Evolutionary conservation across 2,797 vertebrate species (phyloP), one percentile per base, ranked within the genome.

Genomic region (Loriculus beryllinus): DNA sequence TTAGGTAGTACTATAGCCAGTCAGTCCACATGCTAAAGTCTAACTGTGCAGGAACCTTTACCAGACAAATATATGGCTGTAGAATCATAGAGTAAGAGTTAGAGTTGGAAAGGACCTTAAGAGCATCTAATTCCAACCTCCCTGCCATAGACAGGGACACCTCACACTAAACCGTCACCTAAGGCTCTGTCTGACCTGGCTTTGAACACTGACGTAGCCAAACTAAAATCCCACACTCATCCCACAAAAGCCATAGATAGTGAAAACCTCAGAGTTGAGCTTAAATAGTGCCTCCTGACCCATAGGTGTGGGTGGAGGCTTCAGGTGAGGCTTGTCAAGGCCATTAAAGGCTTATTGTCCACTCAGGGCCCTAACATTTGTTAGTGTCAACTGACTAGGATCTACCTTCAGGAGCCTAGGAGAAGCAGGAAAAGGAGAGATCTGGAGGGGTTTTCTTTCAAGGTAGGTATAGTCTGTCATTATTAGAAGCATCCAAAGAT

Each of bases 171-270:
- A 29, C 7, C 51, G 18, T 29, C 29, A 19, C 51, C 19, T 29
- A 52, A 20, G 29, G 12, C 51, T 52, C 18, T 31, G 18, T 31
- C 18, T 18, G 20, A 52, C 17, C 11, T 20, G 11, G 18, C 29
- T 29, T 31, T 31, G 18, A 52, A 19, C 51, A 31, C 29, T 18
- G 12, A 5, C 8, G 8, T 3, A 54, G 4, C 7, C 10, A 2
- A 39, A 7, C 15, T 43, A 4, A 72, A 72, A 81, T 7, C 4
- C 19, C 51, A 12, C 2, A 7, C 3, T 1, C 3, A 5, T 23
- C 14, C 14, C 8, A 59, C 2, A 3, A 0, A 76, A 4, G 1
- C 7, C 20, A 80, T 3, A 45, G 3, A 39, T 0, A 22, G 1
- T 2, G 0, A 42, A 31, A 28, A 7, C 1, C 6, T 51, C 25